Percentiles rank a stretch among this genome's conserved stretches.
phyloP scores from a whole-genome alignment of 2,113 vertebrate genomes.

The Centropus bengalensis region DNA sequence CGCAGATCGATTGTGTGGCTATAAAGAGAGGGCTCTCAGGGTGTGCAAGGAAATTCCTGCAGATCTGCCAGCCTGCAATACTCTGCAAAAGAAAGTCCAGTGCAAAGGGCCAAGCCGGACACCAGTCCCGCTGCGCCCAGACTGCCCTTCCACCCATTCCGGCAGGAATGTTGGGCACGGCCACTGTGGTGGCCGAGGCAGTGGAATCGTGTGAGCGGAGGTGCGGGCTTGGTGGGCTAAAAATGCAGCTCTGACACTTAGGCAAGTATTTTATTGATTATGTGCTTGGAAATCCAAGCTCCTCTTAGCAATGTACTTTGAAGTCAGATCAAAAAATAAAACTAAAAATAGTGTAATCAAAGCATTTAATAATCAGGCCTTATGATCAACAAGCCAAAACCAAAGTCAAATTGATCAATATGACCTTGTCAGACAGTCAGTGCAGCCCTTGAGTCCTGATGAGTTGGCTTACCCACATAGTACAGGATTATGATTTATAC shows the following conservation, averaged over 20 bases:
- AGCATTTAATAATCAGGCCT: neutral
- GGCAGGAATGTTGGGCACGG: rapidly evolving
- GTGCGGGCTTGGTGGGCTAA: neutral
- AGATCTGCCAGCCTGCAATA: neutral
- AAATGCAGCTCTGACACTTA: neutral
- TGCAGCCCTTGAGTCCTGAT: neutral
- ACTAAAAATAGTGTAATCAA: neutral
- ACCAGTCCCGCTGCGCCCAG: neutral
- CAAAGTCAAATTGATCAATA: neutral
- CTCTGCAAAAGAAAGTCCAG: neutral
- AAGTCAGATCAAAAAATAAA: neutral
- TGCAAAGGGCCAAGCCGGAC: neutral
- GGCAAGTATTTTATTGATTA: neutral
- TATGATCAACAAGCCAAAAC: neutral
- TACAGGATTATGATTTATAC: neutral
- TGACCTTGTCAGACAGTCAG: neutral
- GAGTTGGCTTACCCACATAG: neutral
- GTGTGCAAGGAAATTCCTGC: neutral
- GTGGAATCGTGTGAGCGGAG: neutral
- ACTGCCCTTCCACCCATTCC: neutral
- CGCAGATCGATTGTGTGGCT: neutral
- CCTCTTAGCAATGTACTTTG: neutral
- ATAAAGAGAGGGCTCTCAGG: neutral
- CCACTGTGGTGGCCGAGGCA: neutral
- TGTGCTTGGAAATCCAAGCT: neutral